These are phyloP conservation scores for Pungitius pungitius DNA, from an alignment of 2,113 vertebrate species.

Conservation along the genomic window DNA sequence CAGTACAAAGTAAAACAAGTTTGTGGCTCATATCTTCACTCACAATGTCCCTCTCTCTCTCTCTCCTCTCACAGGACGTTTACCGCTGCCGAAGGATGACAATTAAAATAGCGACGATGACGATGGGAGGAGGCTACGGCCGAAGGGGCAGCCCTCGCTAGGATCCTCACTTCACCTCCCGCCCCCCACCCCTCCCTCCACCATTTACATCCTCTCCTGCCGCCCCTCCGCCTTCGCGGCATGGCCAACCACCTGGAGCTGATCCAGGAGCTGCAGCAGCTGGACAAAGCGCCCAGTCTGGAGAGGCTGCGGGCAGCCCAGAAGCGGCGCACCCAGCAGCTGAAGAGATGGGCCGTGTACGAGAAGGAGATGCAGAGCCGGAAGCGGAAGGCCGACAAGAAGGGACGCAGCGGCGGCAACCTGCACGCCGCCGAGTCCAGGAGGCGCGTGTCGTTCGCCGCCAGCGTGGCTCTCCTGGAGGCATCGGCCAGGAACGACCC, in stretches of 20 bases:
- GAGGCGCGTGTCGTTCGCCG: slow-evolving; percentile 92
- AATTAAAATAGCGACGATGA: slow-evolving; percentile 48
- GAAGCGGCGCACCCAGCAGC: slow-evolving; percentile 94
- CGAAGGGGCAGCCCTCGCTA: slow-evolving; percentile 71
- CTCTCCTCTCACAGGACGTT: slow-evolving; percentile 35
- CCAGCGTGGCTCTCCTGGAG: slow-evolving; percentile 92
- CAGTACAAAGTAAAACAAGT: slow-evolving; percentile 23
- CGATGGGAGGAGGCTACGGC: slow-evolving; percentile 62
- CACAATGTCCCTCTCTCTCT: slow-evolving; percentile 6
- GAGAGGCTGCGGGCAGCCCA: slow-evolving; percentile 93
- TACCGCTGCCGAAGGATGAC: slow-evolving; percentile 46
- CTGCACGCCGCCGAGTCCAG: slow-evolving; percentile 58
- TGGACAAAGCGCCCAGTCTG: slow-evolving; percentile 95
- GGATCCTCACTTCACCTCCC: background rate
- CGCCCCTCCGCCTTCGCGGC: slow-evolving; percentile 20
- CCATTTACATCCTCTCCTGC: slow-evolving; percentile 20
- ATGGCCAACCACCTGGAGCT: slow-evolving; percentile 96
- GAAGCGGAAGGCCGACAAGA: slow-evolving; percentile 91
- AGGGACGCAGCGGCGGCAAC: slow-evolving; percentile 69
- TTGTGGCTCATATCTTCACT: slow-evolving; percentile 11
- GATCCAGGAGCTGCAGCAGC: slow-evolving; percentile 93
- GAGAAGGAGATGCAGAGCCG: slow-evolving; percentile 96
- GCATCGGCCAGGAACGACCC: slow-evolving; percentile 92
- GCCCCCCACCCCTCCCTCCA: background rate
- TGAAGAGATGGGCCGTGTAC: slow-evolving; percentile 95